A percentile compares a stretch with the other conserved stretches of the same genome.
phyloP scores from a whole-genome alignment of 2,113 vertebrate genomes.

The Paramisgurnus dabryanus region DNA sequence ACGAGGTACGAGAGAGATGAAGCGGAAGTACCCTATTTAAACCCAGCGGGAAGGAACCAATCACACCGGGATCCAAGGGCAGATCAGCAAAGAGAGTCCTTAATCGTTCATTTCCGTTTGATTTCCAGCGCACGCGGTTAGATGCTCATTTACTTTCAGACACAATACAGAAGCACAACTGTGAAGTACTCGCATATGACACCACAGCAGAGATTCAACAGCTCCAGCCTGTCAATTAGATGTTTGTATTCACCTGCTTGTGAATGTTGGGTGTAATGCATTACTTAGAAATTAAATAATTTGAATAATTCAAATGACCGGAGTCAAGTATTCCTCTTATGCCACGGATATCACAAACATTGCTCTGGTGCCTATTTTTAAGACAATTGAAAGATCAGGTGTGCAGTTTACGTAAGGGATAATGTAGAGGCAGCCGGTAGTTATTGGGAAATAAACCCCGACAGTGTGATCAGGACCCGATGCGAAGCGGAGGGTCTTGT shows the following conservation, averaged over 20 bases:
- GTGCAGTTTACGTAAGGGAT: too few species aligned
- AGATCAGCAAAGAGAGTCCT: constrained; percentile 19
- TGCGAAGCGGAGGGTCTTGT: too few species aligned
- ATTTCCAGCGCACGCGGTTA: constrained; percentile 41
- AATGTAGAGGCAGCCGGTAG: too few species aligned
- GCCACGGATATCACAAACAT: too few species aligned
- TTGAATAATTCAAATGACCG: too few species aligned
- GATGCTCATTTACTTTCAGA: constrained; percentile 12
- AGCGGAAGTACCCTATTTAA: constrained; percentile 52
- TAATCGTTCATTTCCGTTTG: constrained; percentile 51
- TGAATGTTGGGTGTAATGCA: too few species aligned
- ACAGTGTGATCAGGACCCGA: too few species aligned
- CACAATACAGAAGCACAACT: neutral
- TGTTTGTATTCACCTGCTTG: neutral
- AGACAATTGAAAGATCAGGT: too few species aligned
- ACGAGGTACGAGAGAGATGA: constrained; percentile 2
- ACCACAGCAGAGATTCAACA: neutral
- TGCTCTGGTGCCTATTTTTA: too few species aligned
- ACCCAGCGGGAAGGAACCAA: constrained; percentile 53
- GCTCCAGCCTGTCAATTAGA: neutral
- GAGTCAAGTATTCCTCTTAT: too few species aligned
- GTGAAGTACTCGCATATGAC: neutral
- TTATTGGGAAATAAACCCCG: too few species aligned
- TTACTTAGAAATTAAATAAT: too few species aligned
- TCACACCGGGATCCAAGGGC: constrained; percentile 55